Evolutionary conservation across 2,113 vertebrate species (phyloP).

Genomic region (Oophaga pumilio): DNA sequence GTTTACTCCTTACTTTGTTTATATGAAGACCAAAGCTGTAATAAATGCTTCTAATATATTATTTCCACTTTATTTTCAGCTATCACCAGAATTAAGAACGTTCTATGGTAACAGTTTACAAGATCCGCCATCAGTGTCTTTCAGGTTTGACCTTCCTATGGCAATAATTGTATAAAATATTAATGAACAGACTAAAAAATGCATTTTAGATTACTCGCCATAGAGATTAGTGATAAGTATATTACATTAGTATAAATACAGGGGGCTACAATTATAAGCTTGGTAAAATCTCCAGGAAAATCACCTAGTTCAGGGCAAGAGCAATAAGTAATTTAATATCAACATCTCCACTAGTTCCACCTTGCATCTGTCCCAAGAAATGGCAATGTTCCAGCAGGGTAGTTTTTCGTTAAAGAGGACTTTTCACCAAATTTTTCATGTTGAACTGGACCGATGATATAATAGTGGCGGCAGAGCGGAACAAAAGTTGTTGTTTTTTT

Average conservation of each 20-base stretch:
- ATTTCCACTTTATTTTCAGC: slow-evolving; percentile 10
- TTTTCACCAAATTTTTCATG: too few relatives aligned
- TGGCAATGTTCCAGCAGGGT: background rate
- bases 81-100: background rate
- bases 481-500: background rate
- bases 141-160: slow-evolving; percentile 2
- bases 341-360: background rate
- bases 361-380: too few relatives aligned
- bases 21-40: background rate
- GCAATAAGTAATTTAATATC: background rate
- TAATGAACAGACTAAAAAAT: background rate
- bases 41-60: background rate
- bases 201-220: background rate
- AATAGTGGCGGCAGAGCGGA: too few relatives aligned
- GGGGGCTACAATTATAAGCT: background rate
- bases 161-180: background rate
- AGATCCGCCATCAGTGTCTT: background rate
- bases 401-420: background rate
- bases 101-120: background rate
- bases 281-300: background rate
- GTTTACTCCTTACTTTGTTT: too few relatives aligned
- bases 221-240: background rate
- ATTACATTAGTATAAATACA: background rate
- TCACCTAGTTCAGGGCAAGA: background rate
- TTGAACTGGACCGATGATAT: too few relatives aligned